Conservation (phyloP, 2,888 invertebrate genomes). For the Lymantria dispar region DNA sequence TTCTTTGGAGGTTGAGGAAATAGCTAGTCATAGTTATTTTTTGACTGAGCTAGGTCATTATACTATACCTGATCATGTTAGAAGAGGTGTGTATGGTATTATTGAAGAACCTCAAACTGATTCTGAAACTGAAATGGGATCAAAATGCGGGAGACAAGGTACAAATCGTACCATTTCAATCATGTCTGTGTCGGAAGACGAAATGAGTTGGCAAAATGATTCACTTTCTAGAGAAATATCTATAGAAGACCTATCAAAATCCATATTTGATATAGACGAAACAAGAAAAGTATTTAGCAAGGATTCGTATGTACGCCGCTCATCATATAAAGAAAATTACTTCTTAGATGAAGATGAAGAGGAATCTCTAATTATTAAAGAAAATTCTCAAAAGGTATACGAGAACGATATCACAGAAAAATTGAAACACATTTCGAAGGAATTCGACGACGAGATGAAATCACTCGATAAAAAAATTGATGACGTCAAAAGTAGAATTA, state of each 20-base stretch:
- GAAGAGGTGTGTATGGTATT: slow-evolving; percentile 71
- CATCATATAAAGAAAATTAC: slow-evolving; percentile 77
- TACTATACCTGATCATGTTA: slow-evolving; percentile 66
- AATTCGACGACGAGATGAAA: slow-evolving; percentile 67
- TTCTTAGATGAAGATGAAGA: slow-evolving; percentile 67
- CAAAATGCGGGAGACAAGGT: slow-evolving; percentile 48
- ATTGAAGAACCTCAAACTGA: slow-evolving; percentile 79
- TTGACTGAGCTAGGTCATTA: slow-evolving; percentile 78
- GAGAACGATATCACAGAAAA: slow-evolving; percentile 77
- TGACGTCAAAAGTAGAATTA: slow-evolving; percentile 66
- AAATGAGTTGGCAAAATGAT: slow-evolving; percentile 80
- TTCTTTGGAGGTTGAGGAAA: slow-evolving; percentile 82
- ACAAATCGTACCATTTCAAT: slow-evolving; percentile 84
- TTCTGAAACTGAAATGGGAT: slow-evolving; percentile 72
- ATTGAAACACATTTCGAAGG: slow-evolving; percentile 71
- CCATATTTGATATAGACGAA: slow-evolving; percentile 77
- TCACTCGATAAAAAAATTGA: slow-evolving; percentile 56
- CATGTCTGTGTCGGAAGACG: slow-evolving; percentile 85
- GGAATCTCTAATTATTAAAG: slow-evolving; percentile 63
- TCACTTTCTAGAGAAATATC: slow-evolving; percentile 82
- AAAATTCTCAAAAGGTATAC: slow-evolving; percentile 69
- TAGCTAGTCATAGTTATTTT: slow-evolving; percentile 83
- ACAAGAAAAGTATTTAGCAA: slow-evolving; percentile 75
- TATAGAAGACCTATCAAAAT: slow-evolving; percentile 80
- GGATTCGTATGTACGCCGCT: slow-evolving; percentile 70